Conservation (phyloP, 2,888 invertebrate genomes). For the Eurois occulta region DNA sequence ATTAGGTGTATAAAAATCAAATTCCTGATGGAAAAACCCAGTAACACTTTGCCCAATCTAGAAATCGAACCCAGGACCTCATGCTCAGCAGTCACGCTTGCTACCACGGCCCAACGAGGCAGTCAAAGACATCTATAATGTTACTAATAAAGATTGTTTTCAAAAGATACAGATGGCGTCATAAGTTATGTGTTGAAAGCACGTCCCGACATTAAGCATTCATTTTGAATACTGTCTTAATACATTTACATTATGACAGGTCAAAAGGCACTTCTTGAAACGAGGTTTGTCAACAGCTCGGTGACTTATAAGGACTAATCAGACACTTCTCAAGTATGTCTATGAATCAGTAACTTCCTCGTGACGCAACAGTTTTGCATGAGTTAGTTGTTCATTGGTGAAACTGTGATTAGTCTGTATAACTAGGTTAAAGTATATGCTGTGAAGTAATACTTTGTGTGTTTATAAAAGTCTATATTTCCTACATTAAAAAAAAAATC, state of each 20-base stretch:
- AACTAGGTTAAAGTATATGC: not conserved
- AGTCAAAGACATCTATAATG: too few relatives aligned
- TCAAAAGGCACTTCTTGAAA: conserved; percentile 6
- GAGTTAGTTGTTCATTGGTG: not conserved
- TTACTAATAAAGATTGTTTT: not conserved
- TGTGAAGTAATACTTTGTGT: not conserved
- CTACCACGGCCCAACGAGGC: too few relatives aligned
- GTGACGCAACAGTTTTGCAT: conserved; percentile 10
- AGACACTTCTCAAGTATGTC: not conserved
- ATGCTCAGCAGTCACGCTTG: too few relatives aligned
- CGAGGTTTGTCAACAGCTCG: not conserved
- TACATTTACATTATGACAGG: not conserved
- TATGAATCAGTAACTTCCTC: conserved; percentile 6
- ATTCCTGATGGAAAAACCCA: too few relatives aligned
- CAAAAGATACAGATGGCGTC: not conserved
- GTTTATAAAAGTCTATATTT: not conserved
- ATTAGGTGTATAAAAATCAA: too few relatives aligned
- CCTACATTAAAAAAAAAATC: not conserved
- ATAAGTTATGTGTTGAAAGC: not conserved
- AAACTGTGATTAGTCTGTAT: not conserved
- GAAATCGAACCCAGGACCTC: too few relatives aligned
- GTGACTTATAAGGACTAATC: not conserved
- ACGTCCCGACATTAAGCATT: not conserved
- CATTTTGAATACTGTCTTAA: not conserved
- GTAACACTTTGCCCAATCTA: too few relatives aligned